Conservation (phyloP, 1,140 invertebrate genomes). For the Drosophila busckii region DNA sequence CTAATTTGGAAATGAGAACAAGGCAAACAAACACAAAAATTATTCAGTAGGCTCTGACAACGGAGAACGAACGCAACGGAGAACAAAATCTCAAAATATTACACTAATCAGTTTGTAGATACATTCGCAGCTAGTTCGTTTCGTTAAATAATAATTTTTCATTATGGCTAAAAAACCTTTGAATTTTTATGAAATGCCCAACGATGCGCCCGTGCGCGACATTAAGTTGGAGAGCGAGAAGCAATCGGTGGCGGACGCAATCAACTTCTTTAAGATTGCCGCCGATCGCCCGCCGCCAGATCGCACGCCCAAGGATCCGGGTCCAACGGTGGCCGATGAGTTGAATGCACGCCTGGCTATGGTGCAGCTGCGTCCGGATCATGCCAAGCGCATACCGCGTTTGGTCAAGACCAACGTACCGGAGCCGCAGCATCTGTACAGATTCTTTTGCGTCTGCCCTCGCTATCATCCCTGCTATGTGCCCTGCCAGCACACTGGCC, state of each 20-base stretch:
- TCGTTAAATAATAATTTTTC: slow-evolving; percentile 1
- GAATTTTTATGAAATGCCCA: slow-evolving; percentile 37
- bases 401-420: slow-evolving; percentile 44
- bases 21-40: slow-evolving; percentile 1
- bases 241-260: slow-evolving; percentile 26
- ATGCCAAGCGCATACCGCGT: slow-evolving; percentile 45
- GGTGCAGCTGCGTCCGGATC: slow-evolving; percentile 49
- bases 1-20: slow-evolving; percentile 22
- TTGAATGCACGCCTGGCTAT: slow-evolving; percentile 51
- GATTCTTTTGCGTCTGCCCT: slow-evolving; percentile 59
- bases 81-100: background rate
- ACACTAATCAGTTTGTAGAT: background rate
- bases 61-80: background rate
- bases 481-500: slow-evolving; percentile 60
- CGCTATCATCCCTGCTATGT: slow-evolving; percentile 53
- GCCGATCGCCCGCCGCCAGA: slow-evolving; percentile 5
- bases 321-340: slow-evolving; percentile 56
- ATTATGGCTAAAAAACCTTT: slow-evolving; percentile 44
- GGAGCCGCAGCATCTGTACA: slow-evolving; percentile 43
- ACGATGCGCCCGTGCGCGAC: slow-evolving; percentile 29
- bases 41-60: slow-evolving; percentile 5
- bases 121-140: background rate
- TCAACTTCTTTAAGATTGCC: slow-evolving; percentile 29
- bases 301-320: background rate
- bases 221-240: slow-evolving; percentile 29